Base-by-base conservation (phyloP, 2,888 invertebrate species). In the Xestia xanthographa region DNA sequence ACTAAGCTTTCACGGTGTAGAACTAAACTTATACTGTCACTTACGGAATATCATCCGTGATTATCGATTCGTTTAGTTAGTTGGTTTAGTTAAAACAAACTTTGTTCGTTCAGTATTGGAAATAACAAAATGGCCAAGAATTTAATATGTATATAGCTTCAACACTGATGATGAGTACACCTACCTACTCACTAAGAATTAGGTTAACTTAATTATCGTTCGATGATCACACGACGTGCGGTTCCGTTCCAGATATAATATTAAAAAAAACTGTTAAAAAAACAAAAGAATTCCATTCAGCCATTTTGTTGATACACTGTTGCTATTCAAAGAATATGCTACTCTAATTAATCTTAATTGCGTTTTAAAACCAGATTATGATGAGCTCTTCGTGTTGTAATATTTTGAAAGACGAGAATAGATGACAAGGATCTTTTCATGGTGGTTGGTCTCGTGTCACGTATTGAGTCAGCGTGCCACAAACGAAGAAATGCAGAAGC, bases 291-390 rank as follows among this genome's bases (percentile, higher is more conserved):
- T 82, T 75, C 82, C 76, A 65, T 67, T 63, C 82, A 60, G 58
- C 38, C 82, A 71, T 85, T 81, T 73, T 71, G 82, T 85, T 66
- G 9, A 71, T 68, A 82, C 65, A 48, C 82, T 41, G 26, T 68
- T 56, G 48, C 83, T 62, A 75, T 88, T 82, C 87, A 90, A 87
- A 89, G 88, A 88, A 80, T 81, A 82, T 66, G 80, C 67, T 75
- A 62, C 69, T 86, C 86, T 93, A 93, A 93, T 93, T 91, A 92
- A 89, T 92, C 92, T 91, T 94, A 94, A 94, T 93, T 92, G 91
- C 87, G 83, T 86, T 91, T 89, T 87, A 88, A 84, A 66, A 66
- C 91, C 91, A 91, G 41, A 70, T 72, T 73, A 84, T 17, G 14
- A 63, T 78, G 91, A 89, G 26, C 89, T 77, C 65, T 84, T 29